These are phyloP conservation scores for Gryllus bimaculatus DNA, from an alignment of 1,140 invertebrate species.

Conservation along the genomic window DNA sequence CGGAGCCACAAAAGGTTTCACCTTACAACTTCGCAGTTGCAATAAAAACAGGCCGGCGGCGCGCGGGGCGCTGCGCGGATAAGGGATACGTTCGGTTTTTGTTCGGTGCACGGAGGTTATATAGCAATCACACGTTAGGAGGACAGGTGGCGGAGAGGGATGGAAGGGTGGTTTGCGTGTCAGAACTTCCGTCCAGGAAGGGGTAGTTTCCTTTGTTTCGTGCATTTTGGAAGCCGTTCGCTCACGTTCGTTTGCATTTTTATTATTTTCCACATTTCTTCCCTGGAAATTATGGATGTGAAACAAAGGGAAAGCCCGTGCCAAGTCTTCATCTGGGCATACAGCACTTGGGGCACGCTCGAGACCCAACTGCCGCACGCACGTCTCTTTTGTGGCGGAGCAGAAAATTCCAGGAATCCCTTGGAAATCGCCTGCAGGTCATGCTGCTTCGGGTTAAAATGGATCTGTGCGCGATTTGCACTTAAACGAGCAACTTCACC, in stretches of 20 bases:
- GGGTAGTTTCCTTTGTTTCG: background rate
- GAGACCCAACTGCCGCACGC: background rate
- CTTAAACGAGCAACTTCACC: background rate
- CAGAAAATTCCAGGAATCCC: background rate
- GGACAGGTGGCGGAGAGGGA: background rate
- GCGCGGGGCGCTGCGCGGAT: background rate
- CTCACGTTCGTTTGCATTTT: constrained; percentile 1
- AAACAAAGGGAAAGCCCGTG: background rate
- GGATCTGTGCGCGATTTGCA: background rate
- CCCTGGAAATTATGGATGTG: background rate
- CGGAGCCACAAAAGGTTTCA: too few relatives aligned
- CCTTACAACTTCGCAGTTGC: background rate
- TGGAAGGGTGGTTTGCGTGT: background rate
- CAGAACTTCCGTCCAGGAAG: background rate
- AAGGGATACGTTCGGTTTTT: background rate
- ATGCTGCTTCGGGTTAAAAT: background rate
- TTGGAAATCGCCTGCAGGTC: background rate
- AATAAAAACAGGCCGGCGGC: background rate
- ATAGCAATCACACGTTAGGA: background rate
- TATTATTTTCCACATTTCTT: constrained; percentile 6
- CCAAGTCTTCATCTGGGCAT: background rate
- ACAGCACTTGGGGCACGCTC: background rate
- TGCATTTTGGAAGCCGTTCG: background rate
- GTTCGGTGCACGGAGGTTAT: background rate
- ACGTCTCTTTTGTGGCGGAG: background rate